Evolutionary conservation across 2,888 invertebrate species (phyloP).

Genomic region (Sussaba pulchella): DNA sequence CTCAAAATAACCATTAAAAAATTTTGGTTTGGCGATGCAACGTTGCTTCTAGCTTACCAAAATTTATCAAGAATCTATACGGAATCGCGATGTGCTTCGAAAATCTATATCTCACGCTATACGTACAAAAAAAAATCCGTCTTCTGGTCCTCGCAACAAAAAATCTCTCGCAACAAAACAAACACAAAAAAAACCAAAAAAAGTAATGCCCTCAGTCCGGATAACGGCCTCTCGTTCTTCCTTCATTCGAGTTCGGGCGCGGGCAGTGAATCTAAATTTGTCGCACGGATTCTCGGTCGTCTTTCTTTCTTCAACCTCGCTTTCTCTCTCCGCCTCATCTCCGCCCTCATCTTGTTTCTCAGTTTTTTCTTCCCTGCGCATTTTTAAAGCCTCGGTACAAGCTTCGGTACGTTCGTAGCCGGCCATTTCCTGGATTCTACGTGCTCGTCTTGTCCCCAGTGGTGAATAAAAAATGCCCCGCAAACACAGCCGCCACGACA

Average conservation of each 20-base stretch:
- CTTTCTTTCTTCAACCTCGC: conserved; percentile 13
- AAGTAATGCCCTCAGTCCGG: conserved; percentile 10
- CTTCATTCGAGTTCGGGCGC: conserved; percentile 45
- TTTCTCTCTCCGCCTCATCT: not conserved
- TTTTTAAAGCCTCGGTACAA: conserved; percentile 49
- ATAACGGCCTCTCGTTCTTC: conserved; percentile 46
- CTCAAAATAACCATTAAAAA: not conserved
- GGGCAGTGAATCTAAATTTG: conserved; percentile 58
- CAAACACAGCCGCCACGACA: conserved; percentile 17
- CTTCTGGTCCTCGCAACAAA: too few relatives aligned
- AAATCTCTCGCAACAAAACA: too few relatives aligned
- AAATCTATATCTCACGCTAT: conserved; percentile 2
- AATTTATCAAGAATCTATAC: not conserved
- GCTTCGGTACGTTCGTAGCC: conserved; percentile 43
- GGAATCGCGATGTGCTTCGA: not conserved
- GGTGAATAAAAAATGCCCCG: conserved; percentile 50
- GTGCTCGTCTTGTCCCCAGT: conserved; percentile 43
- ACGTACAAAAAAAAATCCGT: not conserved
- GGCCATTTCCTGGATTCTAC: conserved; percentile 50
- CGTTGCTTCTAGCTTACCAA: not conserved
- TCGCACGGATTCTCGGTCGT: conserved; percentile 41
- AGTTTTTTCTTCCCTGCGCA: conserved; percentile 37
- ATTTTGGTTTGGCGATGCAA: not conserved
- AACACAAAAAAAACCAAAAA: conserved; percentile 5
- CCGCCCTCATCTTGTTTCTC: conserved; percentile 3